Base-by-base conservation (phyloP, 53 echinoderm and acorn worm genomes). In the Echinarachnius parma region DNA sequence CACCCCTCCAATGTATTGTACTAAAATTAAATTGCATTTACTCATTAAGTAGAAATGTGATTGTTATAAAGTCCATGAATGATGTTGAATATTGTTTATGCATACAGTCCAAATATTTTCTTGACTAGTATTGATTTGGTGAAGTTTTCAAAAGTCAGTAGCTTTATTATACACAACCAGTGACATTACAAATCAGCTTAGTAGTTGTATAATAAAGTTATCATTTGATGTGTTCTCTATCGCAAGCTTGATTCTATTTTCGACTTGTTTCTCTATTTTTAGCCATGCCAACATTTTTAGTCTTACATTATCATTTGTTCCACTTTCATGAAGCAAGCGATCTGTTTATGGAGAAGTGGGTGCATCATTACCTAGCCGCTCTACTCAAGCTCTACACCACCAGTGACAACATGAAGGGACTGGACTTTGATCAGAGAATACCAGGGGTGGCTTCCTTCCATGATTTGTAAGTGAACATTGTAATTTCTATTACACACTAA, bases 391-490 rank as follows among this genome's bases (percentile, higher is more conserved):
- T 93, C 54, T 93, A 93, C 82, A 93, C 86, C 5, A 60, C 46
- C 56, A 81, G 86, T 31, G 81, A 70, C 22, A 60, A 78, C 53
- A 57, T 83, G 10, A 77, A 86, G 34, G 31, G 59, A 4, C 58
- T 93, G 37, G 83, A 81, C 63, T 93, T 93, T 57, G 78, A 93
- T 63, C 77, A 84, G 14, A 71, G 86, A 59, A 81, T 93, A 27
- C 93, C 93, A 0, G 93, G 89, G 26, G 81, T 93, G 18, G 72
- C 84, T 20, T 93, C 93, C 4, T 93, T 93, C 70, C 77, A 89
- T 75, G 93, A 93, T 48, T 64, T 93, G 93, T 93, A 77, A 93
- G 93, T 93, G 9, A 28, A n/a, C n/a, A n/a, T n/a, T n/a, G n/a
- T n/a, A n/a, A n/a, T n/a, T n/a, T n/a, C n/a, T n/a, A n/a, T n/a